These are phyloP conservation scores for Numenius arquata DNA, from an alignment of 2,113 vertebrate species.

Conservation along the genomic window DNA sequence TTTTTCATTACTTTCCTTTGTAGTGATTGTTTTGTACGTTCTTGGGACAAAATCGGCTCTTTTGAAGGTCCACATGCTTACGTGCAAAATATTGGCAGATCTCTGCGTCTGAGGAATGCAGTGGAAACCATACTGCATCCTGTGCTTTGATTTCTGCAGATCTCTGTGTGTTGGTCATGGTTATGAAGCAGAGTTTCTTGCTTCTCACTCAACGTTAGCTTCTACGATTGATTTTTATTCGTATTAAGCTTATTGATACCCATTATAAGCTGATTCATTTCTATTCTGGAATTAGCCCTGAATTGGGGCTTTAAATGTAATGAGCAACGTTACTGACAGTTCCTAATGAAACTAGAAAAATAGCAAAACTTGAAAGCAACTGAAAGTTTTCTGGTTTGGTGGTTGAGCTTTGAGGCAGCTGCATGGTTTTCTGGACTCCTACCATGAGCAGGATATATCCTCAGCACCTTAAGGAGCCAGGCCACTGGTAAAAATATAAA, in stretches of 20 bases:
- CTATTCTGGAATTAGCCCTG: background rate
- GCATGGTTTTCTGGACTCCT: background rate
- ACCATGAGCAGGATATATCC: too few relatives aligned
- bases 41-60: slow-evolving; percentile 67
- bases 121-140: slow-evolving; percentile 62
- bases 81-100: slow-evolving; percentile 68
- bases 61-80: slow-evolving; percentile 71
- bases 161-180: background rate
- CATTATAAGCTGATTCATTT: background rate
- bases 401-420: background rate
- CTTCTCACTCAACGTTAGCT: background rate
- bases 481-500: background rate
- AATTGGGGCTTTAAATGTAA: background rate
- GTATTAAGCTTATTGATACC: background rate
- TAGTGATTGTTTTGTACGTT: slow-evolving; percentile 69
- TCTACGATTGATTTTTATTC: rapidly evolving
- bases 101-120: slow-evolving; percentile 56
- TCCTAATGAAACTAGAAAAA: background rate
- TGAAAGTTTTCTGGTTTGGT: background rate
- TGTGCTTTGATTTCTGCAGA: slow-evolving; percentile 73
- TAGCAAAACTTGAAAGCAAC: background rate
- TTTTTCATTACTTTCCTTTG: slow-evolving; percentile 71
- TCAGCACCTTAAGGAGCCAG: background rate
- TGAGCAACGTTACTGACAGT: rapidly evolving
- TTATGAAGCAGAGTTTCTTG: slow-evolving; percentile 6